Evolutionary conservation across 1,140 invertebrate species (phyloP).

Genomic region (Nomia melanderi): DNA sequence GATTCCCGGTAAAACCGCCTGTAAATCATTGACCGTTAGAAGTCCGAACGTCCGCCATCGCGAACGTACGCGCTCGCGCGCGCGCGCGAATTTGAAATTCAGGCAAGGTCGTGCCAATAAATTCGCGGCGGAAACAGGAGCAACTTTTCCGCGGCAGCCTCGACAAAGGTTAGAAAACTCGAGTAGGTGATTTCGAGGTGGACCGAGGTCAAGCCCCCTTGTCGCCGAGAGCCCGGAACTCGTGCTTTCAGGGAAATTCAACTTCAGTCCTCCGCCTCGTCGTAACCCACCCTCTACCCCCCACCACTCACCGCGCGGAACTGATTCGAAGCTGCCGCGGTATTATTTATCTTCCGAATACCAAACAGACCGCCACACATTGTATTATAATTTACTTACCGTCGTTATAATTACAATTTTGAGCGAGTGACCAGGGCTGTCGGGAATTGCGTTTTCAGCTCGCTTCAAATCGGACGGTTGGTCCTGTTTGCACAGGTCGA

Average conservation of each 20-base stretch:
- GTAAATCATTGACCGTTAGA: neutral
- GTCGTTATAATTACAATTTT: conserved; percentile 81
- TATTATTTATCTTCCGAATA: conserved; percentile 80
- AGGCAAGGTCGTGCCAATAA: neutral
- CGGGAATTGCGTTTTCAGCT: conserved; percentile 42
- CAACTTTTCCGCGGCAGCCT: conserved; percentile 18
- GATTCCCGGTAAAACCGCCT: neutral
- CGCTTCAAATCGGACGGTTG: conserved; percentile 26
- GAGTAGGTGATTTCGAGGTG: conserved; percentile 48
- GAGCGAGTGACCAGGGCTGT: conserved; percentile 65
- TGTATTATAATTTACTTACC: conserved; percentile 82
- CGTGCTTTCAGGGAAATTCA: conserved; percentile 44
- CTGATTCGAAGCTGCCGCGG: conserved; percentile 45
- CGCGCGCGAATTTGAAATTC: neutral
- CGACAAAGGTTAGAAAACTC: conserved; percentile 55
- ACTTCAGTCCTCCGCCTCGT: conserved; percentile 14
- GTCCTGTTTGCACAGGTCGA: conserved; percentile 76
- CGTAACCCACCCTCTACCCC: neutral
- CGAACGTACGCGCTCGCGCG: no score
- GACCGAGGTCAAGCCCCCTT: conserved; percentile 55
- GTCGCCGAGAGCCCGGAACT: conserved; percentile 40
- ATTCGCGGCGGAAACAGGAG: neutral
- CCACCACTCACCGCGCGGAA: neutral
- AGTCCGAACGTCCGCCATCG: neutral
- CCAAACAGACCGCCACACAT: conserved; percentile 75